Percentiles rank a stretch among this genome's conserved stretches.
phyloP scores from a whole-genome alignment of 2,797 vertebrate species.

The Hydrocynus forskahlii region DNA sequence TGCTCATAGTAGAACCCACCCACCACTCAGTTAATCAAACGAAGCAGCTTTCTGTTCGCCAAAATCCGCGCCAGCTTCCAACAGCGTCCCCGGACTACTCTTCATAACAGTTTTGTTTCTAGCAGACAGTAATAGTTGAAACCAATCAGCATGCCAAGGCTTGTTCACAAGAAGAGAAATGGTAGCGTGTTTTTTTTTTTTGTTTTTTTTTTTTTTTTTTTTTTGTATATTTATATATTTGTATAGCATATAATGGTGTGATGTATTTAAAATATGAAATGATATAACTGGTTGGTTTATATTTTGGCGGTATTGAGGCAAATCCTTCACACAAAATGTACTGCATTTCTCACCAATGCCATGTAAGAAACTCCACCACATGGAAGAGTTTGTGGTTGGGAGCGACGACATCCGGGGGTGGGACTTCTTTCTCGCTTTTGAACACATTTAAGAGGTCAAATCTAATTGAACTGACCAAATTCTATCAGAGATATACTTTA shows the following conservation, averaged over 20 bases:
- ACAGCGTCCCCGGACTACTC: slow-evolving; percentile 8
- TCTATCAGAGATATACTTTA: not conserved
- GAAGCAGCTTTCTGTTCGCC: slow-evolving; percentile 18
- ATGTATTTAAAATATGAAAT: slow-evolving; percentile 70
- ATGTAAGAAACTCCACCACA: not conserved
- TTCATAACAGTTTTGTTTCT: slow-evolving; percentile 34
- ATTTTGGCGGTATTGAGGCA: slow-evolving; percentile 57
- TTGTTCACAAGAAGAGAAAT: slow-evolving; percentile 66
- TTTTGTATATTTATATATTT: slow-evolving; percentile 83
- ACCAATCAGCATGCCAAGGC: slow-evolving; percentile 72
- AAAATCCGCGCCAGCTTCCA: slow-evolving; percentile 19
- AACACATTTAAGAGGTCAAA: not conserved
- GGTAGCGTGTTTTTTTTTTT: slow-evolving; percentile 65
- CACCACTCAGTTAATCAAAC: not conserved
- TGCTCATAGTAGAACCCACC: slow-evolving; percentile 39
- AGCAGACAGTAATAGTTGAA: slow-evolving; percentile 64
- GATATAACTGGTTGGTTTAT: slow-evolving; percentile 56
- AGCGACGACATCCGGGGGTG: not conserved
- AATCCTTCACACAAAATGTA: slow-evolving; percentile 29
- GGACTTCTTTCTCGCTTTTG: not conserved
- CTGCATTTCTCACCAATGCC: slow-evolving; percentile 16
- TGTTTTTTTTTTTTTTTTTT: not conserved
- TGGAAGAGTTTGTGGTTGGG: not conserved
- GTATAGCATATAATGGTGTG: slow-evolving; percentile 76
- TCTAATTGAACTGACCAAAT: not conserved